A percentile compares a stretch with the other conserved stretches of the same genome.
Conservation (phyloP, 2,113 vertebrate genomes). For the Chitala chitala region DNA sequence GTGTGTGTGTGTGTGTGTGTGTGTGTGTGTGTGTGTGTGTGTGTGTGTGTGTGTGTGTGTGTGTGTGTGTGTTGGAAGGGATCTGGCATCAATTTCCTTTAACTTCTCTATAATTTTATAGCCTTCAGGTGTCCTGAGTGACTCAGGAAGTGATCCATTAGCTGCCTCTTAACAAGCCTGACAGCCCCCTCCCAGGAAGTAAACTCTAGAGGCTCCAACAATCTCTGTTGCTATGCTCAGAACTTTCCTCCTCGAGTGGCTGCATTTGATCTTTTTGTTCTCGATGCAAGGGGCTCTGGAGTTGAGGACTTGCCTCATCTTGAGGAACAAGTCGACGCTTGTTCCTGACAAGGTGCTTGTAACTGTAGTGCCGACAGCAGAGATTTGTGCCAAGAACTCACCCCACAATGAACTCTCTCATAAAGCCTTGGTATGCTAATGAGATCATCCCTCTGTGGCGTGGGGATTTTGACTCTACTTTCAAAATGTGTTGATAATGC, state of each 20-base stretch:
- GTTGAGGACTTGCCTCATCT: background rate
- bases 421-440: constrained; percentile 20
- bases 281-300: background rate
- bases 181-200: background rate
- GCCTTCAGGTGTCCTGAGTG: constrained; percentile 29
- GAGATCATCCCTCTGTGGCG: background rate
- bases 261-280: constrained; percentile 25
- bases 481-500: no score
- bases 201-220: background rate
- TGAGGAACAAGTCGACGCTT: background rate
- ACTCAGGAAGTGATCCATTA: constrained; percentile 32
- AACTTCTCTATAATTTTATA: constrained; percentile 36
- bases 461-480: background rate
- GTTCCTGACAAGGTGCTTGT: background rate
- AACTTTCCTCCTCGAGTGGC: constrained; percentile 2
- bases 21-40: constrained; percentile 8
- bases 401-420: background rate
- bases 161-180: constrained; percentile 18
- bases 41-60: background rate
- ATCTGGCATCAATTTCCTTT: constrained; percentile 21
- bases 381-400: constrained; percentile 9
- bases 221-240: background rate
- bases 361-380: background rate
- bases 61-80: background rate
- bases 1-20: background rate